Evolutionary conservation across 2,113 vertebrate species (phyloP), one percentile per base, ranked within the genome.

Genomic region (Leptobrachium leishanense): DNA sequence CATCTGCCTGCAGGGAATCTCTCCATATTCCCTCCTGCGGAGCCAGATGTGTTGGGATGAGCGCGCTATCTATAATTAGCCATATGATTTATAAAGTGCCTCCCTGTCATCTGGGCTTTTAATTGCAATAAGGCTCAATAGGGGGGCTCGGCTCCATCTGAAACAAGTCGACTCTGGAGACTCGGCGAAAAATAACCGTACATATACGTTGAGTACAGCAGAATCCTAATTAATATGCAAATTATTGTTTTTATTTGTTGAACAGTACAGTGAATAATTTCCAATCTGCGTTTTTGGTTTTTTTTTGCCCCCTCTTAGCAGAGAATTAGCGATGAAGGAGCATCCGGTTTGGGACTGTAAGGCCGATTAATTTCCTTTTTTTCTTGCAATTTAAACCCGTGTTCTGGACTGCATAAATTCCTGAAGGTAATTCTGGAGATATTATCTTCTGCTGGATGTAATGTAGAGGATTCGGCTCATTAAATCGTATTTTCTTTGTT

Each of bases 221-320:
- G 71, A 62, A 50, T 50, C 20, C 77, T 72, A 43, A 57, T 80
- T 80, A 80, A 80, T 80, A 80, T 80, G 77, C 77, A 80, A 80
- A 80, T 80, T 9, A 80, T 80, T 80, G 77, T 80, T 80, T 80
- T 80, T 80, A 74, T 80, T 80, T 80, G 77, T 74, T 80, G 70
- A 68, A 68, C 71, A 42, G 31, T 46, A 46, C 40, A 59, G 57
- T 68, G 71, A 59, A 69, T 80, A 73, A 80, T 80, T 74, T 74
- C 44, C 66, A 68, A 80, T 80, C 71, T 68, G 70, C 63, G 50
- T n/a, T 15, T 72, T 13, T 31, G 20, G 20, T 31, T 31, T 31
- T 31, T 31, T 31, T 31, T 31, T 31, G 20, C 20, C 20, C 40
- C 46, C 39, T 72, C 50, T 46, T 54, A 72, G 54, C 43, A 46